phyloP scores from a whole-genome alignment of 2,888 invertebrate genomes.

The Netelia virgata region DNA sequence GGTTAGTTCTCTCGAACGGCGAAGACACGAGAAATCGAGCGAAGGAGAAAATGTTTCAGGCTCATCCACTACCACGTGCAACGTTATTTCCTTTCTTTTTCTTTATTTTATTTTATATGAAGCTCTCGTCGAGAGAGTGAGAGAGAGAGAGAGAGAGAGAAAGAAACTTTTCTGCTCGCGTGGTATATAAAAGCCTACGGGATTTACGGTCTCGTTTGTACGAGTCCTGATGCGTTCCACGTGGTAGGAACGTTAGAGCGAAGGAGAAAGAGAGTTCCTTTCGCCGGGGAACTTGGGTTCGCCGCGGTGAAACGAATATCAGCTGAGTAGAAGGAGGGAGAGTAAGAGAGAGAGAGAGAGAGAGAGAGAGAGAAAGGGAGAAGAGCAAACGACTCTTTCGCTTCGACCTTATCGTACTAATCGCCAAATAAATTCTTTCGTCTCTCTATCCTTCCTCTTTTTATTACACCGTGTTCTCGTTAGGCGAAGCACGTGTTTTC shows the following conservation, averaged over 20 bases:
- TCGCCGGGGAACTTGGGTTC: constrained; percentile 27
- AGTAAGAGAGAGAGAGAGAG: too few relatives aligned
- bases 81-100: constrained; percentile 28
- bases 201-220: constrained; percentile 66
- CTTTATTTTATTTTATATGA: constrained; percentile 21
- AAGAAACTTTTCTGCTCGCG: constrained; percentile 13
- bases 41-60: constrained; percentile 39
- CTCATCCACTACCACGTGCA: constrained; percentile 36
- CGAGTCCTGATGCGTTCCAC: constrained; percentile 60
- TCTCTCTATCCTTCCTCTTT: constrained; percentile 67
- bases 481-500: constrained; percentile 69
- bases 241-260: constrained; percentile 39
- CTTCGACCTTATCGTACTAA: constrained; percentile 68
- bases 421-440: constrained; percentile 69
- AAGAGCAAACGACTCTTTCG: constrained; percentile 57
- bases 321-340: neutral
- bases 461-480: constrained; percentile 68
- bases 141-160: too few relatives aligned
- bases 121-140: constrained; percentile 26
- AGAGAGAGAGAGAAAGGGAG: constrained; percentile 10
- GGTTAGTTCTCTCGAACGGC: constrained; percentile 36
- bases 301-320: constrained; percentile 39
- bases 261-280: constrained; percentile 40
- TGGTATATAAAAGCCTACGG: constrained; percentile 52
- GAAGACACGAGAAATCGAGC: constrained; percentile 22